phyloP scores from a whole-genome alignment of 1,140 invertebrate species.

The Paraescarpia echinospica region DNA sequence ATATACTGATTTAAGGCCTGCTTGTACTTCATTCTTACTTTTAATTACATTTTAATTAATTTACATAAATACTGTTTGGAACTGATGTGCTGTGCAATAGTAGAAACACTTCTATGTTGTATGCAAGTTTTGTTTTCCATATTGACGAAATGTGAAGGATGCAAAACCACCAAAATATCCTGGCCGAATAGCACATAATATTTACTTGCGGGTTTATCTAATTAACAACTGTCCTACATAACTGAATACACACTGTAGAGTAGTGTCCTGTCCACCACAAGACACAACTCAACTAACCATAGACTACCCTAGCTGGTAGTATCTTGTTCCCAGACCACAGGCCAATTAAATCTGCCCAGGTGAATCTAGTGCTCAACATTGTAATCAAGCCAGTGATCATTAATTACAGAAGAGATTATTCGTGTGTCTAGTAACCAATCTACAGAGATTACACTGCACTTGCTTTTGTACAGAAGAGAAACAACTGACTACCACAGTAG shows the following conservation, averaged over 20 bases:
- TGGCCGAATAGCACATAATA: background rate
- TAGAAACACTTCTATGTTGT: too few relatives aligned
- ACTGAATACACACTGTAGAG: background rate
- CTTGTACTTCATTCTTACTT: too few relatives aligned
- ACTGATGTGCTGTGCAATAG: too few relatives aligned
- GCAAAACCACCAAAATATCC: too few relatives aligned
- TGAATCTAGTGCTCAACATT: background rate
- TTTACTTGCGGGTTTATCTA: background rate
- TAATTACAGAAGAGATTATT: conserved; percentile 1
- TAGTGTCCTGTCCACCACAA: background rate
- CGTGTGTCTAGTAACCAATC: background rate
- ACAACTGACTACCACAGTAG: background rate
- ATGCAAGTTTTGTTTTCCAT: too few relatives aligned
- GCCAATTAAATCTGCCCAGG: background rate
- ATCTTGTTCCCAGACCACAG: background rate
- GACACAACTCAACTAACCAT: background rate
- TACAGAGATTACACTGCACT: background rate
- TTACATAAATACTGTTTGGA: too few relatives aligned
- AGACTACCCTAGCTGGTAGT: background rate
- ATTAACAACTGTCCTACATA: background rate
- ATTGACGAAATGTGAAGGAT: too few relatives aligned
- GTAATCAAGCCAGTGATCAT: background rate
- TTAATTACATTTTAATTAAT: too few relatives aligned
- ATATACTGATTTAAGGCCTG: too few relatives aligned
- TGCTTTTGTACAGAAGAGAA: background rate